Evolutionary conservation across 2,888 invertebrate species (phyloP).

Genomic region (Tachina grossa): DNA sequence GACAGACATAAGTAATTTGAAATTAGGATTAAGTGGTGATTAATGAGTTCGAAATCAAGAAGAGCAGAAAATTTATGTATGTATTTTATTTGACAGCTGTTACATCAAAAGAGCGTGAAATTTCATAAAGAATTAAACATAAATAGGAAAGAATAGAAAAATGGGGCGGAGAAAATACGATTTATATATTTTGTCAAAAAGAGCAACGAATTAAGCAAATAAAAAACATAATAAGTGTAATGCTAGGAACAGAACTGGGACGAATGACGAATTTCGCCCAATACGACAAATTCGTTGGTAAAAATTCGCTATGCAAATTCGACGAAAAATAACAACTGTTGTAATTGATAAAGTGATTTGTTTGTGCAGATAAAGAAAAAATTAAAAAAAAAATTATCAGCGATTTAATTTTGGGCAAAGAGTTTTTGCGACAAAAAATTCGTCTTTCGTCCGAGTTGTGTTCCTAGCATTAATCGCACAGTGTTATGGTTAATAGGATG

Average conservation of each 20-base stretch:
- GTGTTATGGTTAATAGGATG: too few species aligned
- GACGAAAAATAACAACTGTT: too few species aligned
- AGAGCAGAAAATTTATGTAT: constrained; percentile 35
- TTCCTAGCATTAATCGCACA: too few species aligned
- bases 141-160: neutral
- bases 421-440: too few species aligned
- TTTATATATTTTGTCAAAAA: neutral
- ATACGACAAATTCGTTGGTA: too few species aligned
- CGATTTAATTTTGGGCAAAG: too few species aligned
- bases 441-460: too few species aligned
- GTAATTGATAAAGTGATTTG: too few species aligned
- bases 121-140: neutral
- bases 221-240: neutral
- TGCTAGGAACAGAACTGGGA: neutral
- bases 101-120: constrained; percentile 32
- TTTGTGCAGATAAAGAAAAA: too few species aligned
- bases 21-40: constrained; percentile 38
- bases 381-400: too few species aligned
- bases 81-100: constrained; percentile 67
- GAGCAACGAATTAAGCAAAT: neutral
- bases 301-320: too few species aligned
- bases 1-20: constrained; percentile 7
- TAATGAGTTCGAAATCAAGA: constrained; percentile 46
- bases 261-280: neutral
- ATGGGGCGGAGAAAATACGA: neutral